Conservation (phyloP, 2,113 vertebrate genomes). For the Xerus inauris region DNA sequence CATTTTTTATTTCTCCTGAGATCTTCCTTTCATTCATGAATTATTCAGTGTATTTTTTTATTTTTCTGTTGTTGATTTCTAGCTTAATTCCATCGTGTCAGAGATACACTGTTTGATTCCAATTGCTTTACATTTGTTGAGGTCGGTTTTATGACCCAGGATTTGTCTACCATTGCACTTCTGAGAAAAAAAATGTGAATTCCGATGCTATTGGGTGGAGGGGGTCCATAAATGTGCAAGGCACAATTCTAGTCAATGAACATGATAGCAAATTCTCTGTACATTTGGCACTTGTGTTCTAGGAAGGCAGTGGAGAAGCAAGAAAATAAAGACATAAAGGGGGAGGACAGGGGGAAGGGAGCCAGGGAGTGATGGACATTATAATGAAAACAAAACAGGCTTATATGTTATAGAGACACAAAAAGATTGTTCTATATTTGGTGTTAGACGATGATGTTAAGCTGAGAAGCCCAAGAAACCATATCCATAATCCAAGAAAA, state of each 20-base stretch:
- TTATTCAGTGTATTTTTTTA: not conserved
- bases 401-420: constrained; percentile 47
- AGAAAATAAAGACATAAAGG: constrained; percentile 49
- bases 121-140: not conserved
- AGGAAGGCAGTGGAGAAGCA: not conserved
- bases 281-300: not conserved
- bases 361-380: not conserved
- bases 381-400: not conserved
- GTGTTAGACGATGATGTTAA: constrained; percentile 56
- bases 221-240: not conserved
- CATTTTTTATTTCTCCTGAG: constrained; percentile 13
- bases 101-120: not conserved
- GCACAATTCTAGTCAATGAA: not conserved
- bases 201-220: not conserved
- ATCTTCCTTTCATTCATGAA: not conserved
- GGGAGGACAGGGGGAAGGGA: not conserved
- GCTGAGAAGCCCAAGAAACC: constrained; percentile 59
- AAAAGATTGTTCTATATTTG: constrained; percentile 42
- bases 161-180: not conserved
- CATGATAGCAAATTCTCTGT: not conserved
- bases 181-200: constrained; percentile 1
- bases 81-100: not conserved
- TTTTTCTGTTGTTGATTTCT: not conserved
- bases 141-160: not conserved
- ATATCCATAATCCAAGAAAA: constrained; percentile 72